These are phyloP conservation scores for Vespertilio murinus DNA, from an alignment of 2,797 vertebrate genomes.

Conservation along the genomic window DNA sequence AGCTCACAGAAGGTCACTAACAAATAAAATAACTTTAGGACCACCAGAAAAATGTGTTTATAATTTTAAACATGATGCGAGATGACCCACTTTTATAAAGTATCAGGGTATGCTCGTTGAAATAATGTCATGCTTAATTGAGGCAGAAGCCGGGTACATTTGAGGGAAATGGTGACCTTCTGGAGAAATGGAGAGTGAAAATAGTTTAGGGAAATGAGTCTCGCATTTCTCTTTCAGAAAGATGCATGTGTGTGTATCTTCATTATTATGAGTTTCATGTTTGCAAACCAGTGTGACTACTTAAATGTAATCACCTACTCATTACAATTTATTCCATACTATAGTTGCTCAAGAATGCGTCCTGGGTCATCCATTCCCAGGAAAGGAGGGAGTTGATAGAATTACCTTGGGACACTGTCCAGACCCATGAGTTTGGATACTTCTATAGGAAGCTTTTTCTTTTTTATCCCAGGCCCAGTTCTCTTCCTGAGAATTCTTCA, in stretches of 20 bases:
- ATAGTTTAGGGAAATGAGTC: conserved; percentile 17
- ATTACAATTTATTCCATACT: not conserved
- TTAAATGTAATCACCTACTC: not conserved
- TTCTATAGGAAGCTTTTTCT: not conserved
- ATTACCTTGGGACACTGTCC: not conserved
- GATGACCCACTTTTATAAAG: conserved; percentile 17
- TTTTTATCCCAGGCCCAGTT: not conserved
- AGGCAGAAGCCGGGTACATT: conserved; percentile 42
- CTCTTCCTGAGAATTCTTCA: not conserved
- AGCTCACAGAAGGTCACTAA: not conserved
- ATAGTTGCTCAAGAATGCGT: conserved; percentile 4
- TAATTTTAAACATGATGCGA: conserved; percentile 22
- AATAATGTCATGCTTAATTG: conserved; percentile 71
- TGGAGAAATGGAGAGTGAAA: conserved; percentile 34
- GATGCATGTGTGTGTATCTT: not conserved
- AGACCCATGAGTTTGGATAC: not conserved
- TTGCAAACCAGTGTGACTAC: conserved; percentile 32
- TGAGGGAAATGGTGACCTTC: conserved; percentile 67
- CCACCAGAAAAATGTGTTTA: not conserved
- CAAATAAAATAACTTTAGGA: not conserved
- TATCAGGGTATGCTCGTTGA: conserved; percentile 32
- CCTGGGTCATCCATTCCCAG: not conserved
- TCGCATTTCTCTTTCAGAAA: conserved; percentile 17
- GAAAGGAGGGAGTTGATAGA: not conserved
- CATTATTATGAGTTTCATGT: conserved; percentile 33